Base-by-base conservation (phyloP, 2,797 vertebrate species). In the Urosaurus nigricauda region DNA sequence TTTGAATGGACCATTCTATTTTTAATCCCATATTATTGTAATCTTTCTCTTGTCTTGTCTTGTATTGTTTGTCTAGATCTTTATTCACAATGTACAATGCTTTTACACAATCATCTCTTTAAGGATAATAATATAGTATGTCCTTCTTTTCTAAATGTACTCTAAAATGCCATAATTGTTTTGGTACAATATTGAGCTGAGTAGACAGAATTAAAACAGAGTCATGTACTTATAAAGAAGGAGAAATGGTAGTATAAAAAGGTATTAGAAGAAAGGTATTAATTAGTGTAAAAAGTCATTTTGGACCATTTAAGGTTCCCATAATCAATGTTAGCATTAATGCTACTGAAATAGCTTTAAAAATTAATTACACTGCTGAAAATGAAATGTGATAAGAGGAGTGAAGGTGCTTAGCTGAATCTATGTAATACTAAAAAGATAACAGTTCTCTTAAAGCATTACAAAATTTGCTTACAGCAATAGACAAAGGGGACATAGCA, bases 61-160 rank as follows among this genome's bases (percentile, higher is more conserved):
- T 88, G 60, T 75, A n/a, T n/a, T n/a, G n/a, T 32, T 90, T 88
- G 60, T 81, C 85, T 86, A 84, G 60, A 70, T 32, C 53, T 79
- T 83, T 0, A 70, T 90, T 92, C 79, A 37, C 79, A 65, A 4
- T 77, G 35, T 56, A 70, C 79, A 93, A 86, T 58, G 71, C 0
- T 11, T 83, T 92, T 68, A 89, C 86, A 88, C 83, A 77, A 83
- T 4, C 17, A 2, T 16, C 5, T 32, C 86, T 17, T 40, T 82
- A 65, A 89, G 77, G 0, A 29, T 81, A 86, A 32, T 83, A 86
- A 65, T 78, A 16, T 17, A 88, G 84, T 70, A 78, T 0, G 0
- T 0, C 1, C 88, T 16, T 1, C 73, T 24, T 74, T 82, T 84
- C 89, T 79, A 90, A 94, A 83, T 84, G 19, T 2, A 65, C 91